Base-by-base conservation (phyloP, 2,113 vertebrate genomes). In the Telmatochromis sp. region DNA sequence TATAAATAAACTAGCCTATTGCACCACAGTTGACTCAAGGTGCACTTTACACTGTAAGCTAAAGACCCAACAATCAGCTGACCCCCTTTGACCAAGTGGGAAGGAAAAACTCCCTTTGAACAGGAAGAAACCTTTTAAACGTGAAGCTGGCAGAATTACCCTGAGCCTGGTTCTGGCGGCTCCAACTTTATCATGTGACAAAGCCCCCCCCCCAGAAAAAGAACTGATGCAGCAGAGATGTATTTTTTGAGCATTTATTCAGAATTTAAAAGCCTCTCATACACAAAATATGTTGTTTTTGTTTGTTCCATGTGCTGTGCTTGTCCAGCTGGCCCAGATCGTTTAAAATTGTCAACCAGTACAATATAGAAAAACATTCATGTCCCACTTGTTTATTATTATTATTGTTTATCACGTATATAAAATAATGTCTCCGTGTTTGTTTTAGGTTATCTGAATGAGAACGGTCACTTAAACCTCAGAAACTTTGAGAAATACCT, bases 401-500 rank as follows among this genome's bases (percentile, higher is more conserved):
- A 2, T 37, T 37, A 37, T 37, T 37, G 35, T 37, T 10, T 10
- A 5, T 49, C 2, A 17, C 4, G 1, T 31, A 3, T 3, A 9
- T 11, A 23, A 12, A 79, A 19, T 51, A 4, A 78, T 12, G 5
- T 28, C 37, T 2, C 53, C 1, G 4, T 60, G 17, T 37, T 23
- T 65, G 2, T 9, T 40, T 87, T 91, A 99, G 99, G 99, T 89
- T 99, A 99, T 95, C 97, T 99, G 93, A 99, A 99, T 96, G 98
- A 99, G 96, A 98, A 96, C 1, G 99, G 99, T 1, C 96, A 98
- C 93, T 97, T 99, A 84, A 99, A 99, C 95, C 97, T 99, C 91
- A 94, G 91, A 80, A 97, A 97, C 92, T 99, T 99, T 96, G 98
- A 99, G 95, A 99, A 97, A 86, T 99, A 99, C 93, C 95, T 99